Conservation (phyloP, 2,888 invertebrate species). For the Dynastes grantii region DNA sequence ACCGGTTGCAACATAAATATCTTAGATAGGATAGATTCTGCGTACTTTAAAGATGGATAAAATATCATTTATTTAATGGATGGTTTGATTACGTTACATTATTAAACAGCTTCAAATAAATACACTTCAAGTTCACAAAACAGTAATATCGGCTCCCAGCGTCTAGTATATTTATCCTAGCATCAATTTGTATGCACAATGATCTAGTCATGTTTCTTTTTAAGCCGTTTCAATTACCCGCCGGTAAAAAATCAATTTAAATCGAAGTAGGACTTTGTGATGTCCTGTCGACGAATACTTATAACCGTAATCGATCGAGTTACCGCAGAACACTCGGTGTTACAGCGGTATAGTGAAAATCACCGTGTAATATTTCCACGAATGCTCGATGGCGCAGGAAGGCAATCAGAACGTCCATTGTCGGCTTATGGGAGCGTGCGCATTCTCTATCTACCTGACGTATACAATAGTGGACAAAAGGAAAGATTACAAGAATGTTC, state of each 20-base stretch:
- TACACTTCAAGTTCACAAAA: background rate
- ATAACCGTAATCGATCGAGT: conserved; percentile 40
- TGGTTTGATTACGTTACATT: conserved; percentile 6
- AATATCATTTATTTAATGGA: background rate
- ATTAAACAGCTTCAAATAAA: conserved; percentile 15
- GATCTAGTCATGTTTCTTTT: conserved; percentile 40
- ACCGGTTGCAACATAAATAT: no score
- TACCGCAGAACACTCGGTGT: conserved; percentile 35
- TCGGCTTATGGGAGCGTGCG: conserved; percentile 30
- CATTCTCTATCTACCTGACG: conserved; percentile 24
- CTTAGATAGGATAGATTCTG: background rate
- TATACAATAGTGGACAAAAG: conserved; percentile 21
- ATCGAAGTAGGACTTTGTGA: conserved; percentile 34
- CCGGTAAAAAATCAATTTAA: conserved; percentile 43
- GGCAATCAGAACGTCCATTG: conserved; percentile 39
- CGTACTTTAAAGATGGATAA: background rate
- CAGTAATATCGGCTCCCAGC: background rate
- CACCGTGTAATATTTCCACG: conserved; percentile 41
- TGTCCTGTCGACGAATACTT: conserved; percentile 29
- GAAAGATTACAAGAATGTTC: conserved; percentile 18
- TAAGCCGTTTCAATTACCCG: conserved; percentile 33
- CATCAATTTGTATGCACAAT: conserved; percentile 27
- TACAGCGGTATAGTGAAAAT: conserved; percentile 42
- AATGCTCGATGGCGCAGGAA: conserved; percentile 39
- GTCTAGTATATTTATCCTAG: conserved; percentile 19